A percentile compares a stretch with the other conserved stretches of the same genome.
Conservation (phyloP, 1,140 invertebrate genomes). For the Saccostrea glomerata region DNA sequence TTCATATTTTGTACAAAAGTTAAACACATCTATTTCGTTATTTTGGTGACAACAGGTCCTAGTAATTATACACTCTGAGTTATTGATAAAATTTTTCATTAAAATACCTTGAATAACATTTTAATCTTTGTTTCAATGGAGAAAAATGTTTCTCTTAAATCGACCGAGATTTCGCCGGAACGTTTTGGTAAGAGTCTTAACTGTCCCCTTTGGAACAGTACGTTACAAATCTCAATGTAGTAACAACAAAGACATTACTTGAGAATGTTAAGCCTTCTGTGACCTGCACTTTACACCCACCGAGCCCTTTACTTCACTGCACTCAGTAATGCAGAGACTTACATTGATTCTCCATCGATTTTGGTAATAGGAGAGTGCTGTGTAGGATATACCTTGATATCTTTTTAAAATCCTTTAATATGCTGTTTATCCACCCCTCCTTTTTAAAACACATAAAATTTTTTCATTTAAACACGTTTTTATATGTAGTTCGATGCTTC, state of each 20-base stretch:
- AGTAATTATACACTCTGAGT: too few species aligned
- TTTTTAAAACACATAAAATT: not conserved
- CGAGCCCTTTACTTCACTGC: not conserved
- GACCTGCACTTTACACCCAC: not conserved
- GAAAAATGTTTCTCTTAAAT: too few species aligned
- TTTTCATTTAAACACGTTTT: not conserved
- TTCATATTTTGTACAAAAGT: too few species aligned
- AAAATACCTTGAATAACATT: too few species aligned
- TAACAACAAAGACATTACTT: not conserved
- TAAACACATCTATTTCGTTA: too few species aligned
- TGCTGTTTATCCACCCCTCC: not conserved
- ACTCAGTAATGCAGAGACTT: not conserved
- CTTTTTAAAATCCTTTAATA: slow-evolving; percentile 23
- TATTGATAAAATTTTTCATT: too few species aligned
- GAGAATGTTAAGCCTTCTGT: not conserved
- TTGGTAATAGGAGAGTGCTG: not conserved
- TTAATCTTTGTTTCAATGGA: too few species aligned
- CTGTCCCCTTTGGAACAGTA: not conserved
- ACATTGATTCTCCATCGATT: not conserved
- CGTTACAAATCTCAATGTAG: not conserved
- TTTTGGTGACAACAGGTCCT: too few species aligned
- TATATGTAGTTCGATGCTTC: not conserved
- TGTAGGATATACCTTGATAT: not conserved
- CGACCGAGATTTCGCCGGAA: not conserved
- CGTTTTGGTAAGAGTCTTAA: not conserved